Percentiles rank a stretch among this genome's conserved stretches.
Conservation (phyloP, 1,140 invertebrate genomes). For the Trachymyrmex septentrionalis region DNA sequence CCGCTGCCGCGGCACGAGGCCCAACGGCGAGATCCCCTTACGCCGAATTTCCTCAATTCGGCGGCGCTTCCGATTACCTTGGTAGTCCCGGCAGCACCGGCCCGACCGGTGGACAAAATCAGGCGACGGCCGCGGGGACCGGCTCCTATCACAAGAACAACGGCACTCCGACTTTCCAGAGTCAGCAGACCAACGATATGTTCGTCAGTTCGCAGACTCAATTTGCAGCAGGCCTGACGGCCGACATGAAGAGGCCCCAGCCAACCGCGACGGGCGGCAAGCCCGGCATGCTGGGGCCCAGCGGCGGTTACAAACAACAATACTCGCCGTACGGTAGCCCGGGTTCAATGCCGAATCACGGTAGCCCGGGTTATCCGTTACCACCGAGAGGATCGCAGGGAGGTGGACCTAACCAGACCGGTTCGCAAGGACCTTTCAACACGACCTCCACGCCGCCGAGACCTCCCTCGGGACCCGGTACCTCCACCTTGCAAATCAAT, state of each 20-base stretch:
- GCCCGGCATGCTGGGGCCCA: slow-evolving; percentile 83
- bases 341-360: slow-evolving; percentile 87
- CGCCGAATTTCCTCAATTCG: slow-evolving; percentile 86
- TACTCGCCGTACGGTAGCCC: slow-evolving; percentile 90
- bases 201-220: slow-evolving; percentile 81
- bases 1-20: slow-evolving; percentile 79
- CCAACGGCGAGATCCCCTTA: slow-evolving; percentile 86
- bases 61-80: slow-evolving; percentile 83
- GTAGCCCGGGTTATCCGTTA: slow-evolving; percentile 89
- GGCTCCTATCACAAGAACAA: slow-evolving; percentile 85
- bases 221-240: slow-evolving; percentile 77
- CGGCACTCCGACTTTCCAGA: slow-evolving; percentile 82
- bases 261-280: slow-evolving; percentile 77
- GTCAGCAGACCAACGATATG: slow-evolving; percentile 83
- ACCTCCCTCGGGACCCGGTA: slow-evolving; percentile 88
- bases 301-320: slow-evolving; percentile 87
- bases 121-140: slow-evolving; percentile 62
- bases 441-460: slow-evolving; percentile 88
- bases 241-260: slow-evolving; percentile 87
- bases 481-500: slow-evolving; percentile 91
- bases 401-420: slow-evolving; percentile 80
- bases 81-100: slow-evolving; percentile 86
- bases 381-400: slow-evolving; percentile 85
- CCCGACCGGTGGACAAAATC: slow-evolving; percentile 76
- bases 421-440: slow-evolving; percentile 86